A percentile compares a stretch with the other conserved stretches of the same genome.
Evolutionary conservation across 2,888 invertebrate genomes (phyloP).

Genomic region (Synanthedon vespiformis): DNA sequence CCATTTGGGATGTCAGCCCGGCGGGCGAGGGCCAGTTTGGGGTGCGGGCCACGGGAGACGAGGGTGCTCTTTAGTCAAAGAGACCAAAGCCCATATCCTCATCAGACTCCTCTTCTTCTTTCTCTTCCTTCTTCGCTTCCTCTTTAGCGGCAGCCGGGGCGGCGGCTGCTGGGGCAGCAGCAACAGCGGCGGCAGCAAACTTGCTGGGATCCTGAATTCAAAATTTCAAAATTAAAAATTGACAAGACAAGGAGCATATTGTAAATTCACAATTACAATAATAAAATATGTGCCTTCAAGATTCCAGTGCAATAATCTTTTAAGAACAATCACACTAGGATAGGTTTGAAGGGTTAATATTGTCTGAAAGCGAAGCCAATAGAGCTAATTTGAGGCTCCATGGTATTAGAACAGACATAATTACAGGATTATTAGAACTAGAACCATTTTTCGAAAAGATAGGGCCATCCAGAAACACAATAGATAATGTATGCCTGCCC

Average conservation of each 20-base stretch:
- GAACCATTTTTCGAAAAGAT: not conserved
- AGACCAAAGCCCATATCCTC: constrained; percentile 99
- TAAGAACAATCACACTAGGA: constrained; percentile 26
- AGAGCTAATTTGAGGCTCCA: constrained; percentile 13
- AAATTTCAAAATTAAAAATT: not conserved
- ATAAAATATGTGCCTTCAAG: constrained; percentile 22
- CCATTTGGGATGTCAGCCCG: constrained; percentile 59
- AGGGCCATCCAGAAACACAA: no score
- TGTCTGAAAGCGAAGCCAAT: constrained; percentile 34
- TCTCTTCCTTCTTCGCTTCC: constrained; percentile 82
- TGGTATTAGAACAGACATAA: constrained; percentile 18
- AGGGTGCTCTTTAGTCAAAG: constrained; percentile 76
- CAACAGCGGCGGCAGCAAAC: constrained; percentile 75
- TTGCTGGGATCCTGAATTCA: constrained; percentile 88
- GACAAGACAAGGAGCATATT: no score
- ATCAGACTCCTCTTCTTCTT: constrained; percentile 85
- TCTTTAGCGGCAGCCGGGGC: constrained; percentile 73
- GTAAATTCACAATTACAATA: not conserved
- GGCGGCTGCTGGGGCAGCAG: constrained; percentile 75
- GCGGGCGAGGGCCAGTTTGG: constrained; percentile 35
- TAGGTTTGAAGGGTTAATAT: constrained; percentile 29
- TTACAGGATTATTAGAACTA: not conserved
- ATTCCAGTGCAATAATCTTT: constrained; percentile 27
- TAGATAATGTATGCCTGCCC: no score
- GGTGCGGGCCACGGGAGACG: constrained; percentile 7